Base-by-base conservation (phyloP, 2,888 invertebrate genomes). In the Micoletzkya japonica region DNA sequence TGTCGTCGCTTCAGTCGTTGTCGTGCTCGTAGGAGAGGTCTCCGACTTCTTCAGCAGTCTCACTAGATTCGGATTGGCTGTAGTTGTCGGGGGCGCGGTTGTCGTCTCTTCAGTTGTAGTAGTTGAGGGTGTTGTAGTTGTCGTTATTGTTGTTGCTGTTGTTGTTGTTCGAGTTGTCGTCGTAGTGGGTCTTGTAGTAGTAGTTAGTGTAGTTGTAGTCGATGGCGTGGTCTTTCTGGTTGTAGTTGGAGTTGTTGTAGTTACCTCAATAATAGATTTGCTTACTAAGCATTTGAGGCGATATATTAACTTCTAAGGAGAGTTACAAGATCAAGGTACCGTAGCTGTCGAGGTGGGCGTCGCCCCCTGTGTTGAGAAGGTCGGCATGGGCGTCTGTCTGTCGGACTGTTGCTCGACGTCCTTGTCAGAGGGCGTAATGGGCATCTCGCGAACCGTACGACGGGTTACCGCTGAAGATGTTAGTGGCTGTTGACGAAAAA, bases 401-500 rank as follows among this genome's bases (percentile, higher is more conserved):
- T n/a, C n/a, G n/a, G n/a, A n/a, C n/a, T n/a, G n/a, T n/a, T n/a
- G n/a, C n/a, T n/a, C n/a, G n/a, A n/a, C n/a, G n/a, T n/a, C n/a
- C n/a, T n/a, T n/a, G n/a, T n/a, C n/a, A n/a, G 57, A 32, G 4
- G 57, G 57, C 6, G 36, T 14, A 10, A 30, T 37, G 28, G 54
- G 54, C 64, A 66, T 66, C 26, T 66, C 64, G n/a, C 64, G 64
- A 37, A 30, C 30, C 36, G 36, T 17, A 26, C 64, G 64, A 37
- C 54, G 64, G 0, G 36, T 66, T 2, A 28, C 17, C 20, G 20
- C 54, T 52, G 64, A 30, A 10, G n/a, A 44, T 44, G 44, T 14
- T 10, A 14, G 20, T 10, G 44, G 20, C 10, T 14, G 20, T 20
- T 44, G 44, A 44, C 10, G 10, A 44, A 44, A 44, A 14, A 20